These are phyloP conservation scores for Tachypleus tridentatus DNA, from an alignment of 1,140 invertebrate species.

Conservation along the genomic window DNA sequence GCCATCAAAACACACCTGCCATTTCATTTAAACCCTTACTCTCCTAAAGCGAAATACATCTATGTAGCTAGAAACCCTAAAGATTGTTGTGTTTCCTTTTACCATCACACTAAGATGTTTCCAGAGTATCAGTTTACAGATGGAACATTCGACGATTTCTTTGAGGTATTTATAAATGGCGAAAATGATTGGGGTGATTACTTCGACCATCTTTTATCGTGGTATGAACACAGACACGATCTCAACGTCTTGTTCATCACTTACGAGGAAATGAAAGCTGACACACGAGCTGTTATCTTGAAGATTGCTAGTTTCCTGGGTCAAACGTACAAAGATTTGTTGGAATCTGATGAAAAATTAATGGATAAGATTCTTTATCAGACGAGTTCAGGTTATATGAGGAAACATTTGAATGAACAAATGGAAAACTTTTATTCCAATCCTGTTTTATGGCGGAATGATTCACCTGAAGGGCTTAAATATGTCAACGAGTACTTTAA, in stretches of 20 bases:
- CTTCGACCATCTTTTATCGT: slow-evolving; percentile 31
- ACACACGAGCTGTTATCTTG: slow-evolving; percentile 4
- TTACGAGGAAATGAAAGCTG: slow-evolving; percentile 16
- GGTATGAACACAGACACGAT: slow-evolving; percentile 25
- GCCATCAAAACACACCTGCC: slow-evolving; percentile 22
- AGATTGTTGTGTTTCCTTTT: slow-evolving; percentile 72
- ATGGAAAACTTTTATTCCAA: too few relatives aligned
- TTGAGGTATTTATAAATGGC: slow-evolving; percentile 30
- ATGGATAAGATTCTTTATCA: slow-evolving; percentile 15
- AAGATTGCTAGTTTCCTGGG: slow-evolving; percentile 12
- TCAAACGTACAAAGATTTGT: slow-evolving; percentile 3
- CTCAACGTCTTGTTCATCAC: slow-evolving; percentile 18
- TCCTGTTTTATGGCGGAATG: too few relatives aligned
- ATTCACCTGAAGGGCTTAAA: too few relatives aligned
- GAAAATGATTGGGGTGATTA: slow-evolving; percentile 32
- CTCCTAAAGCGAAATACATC: slow-evolving; percentile 41
- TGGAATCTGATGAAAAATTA: slow-evolving; percentile 9
- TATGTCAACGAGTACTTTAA: too few relatives aligned
- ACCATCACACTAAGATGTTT: slow-evolving; percentile 51
- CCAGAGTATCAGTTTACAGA: not conserved
- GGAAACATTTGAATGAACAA: not conserved
- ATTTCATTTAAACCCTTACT: slow-evolving; percentile 15
- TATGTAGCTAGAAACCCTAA: slow-evolving; percentile 72
- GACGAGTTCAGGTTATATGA: slow-evolving; percentile 16
- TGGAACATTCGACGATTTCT: slow-evolving; percentile 28